Base-by-base conservation (phyloP, 2,888 invertebrate species). In the Oscheius sp. region DNA sequence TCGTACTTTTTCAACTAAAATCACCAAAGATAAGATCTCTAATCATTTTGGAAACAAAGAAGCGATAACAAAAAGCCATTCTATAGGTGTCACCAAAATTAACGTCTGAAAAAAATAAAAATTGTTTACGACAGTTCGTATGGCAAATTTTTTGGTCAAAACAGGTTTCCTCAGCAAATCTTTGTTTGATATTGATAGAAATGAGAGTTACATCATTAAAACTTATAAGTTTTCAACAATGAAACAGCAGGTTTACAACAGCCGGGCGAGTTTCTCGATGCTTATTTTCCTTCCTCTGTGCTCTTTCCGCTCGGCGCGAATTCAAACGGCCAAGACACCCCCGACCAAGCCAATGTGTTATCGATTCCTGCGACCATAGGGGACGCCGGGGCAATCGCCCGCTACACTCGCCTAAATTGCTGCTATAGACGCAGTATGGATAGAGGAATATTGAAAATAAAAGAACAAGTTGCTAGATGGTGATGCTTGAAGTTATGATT, bases 351-450 rank as follows among this genome's bases (percentile, higher is more conserved):
- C 41, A 41, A 41, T 41, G 57, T 3, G 47, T 47, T 45, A 62
- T 62, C 49, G 62, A 62, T 62, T 24, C 62, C 33, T 9, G 62
- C 62, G 62, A 62, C 30, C 62, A 62, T 47, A 32, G 62, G 38
- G 17, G 30, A 38, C n/a, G n/a, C n/a, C n/a, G n/a, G 41, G 17
- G 20, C 57, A 57, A 57, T 62, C 62, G 62, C 62, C 38, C 32
- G 30, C 57, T 9, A 28, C 62, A 45, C 32, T 49, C 62, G 49
- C 49, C 36, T 32, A 41, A 57, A 54, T 54, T 24, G 41, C 38
- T 41, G 24, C 57, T 20, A 14, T 57, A 41, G 57, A 41, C 57
- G 57, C 57, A 28, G 47, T 28, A n/a, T n/a, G 22, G n/a, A n/a
- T n/a, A 26, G 2, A 36, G 36, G 38, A 2, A 38, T 14, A 36